These are phyloP conservation scores for Falcaria lacertinaria DNA, from an alignment of 2,888 invertebrate species.

Conservation along the genomic window DNA sequence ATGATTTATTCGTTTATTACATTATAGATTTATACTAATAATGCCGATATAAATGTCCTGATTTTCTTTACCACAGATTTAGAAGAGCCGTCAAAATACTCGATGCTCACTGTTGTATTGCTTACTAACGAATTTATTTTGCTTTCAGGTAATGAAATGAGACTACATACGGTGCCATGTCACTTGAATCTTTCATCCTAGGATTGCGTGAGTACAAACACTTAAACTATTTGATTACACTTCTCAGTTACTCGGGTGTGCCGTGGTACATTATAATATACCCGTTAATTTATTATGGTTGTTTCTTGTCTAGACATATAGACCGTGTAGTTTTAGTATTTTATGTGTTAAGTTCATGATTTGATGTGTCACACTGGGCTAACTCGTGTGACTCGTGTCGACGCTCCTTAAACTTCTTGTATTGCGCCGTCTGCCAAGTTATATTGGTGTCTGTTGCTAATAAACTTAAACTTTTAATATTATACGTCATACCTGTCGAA, in stretches of 20 bases:
- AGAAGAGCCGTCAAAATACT: no score
- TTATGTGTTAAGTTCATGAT: constrained; percentile 23
- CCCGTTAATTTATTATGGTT: constrained; percentile 5
- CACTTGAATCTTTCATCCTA: no score
- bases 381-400: constrained; percentile 20
- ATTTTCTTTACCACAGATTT: no score
- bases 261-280: constrained; percentile 12
- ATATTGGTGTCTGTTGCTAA: neutral
- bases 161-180: no score
- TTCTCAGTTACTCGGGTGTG: constrained; percentile 6
- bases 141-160: constrained; percentile 21
- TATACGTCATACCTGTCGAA: no score
- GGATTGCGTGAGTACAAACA: constrained; percentile 22
- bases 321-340: constrained; percentile 4
- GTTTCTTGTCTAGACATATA: constrained; percentile 13
- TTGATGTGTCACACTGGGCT: constrained; percentile 18
- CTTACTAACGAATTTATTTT: neutral
- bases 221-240: no score
- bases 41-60: no score
- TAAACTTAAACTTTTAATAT: neutral
- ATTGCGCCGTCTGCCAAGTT: constrained; percentile 7
- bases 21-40: no score
- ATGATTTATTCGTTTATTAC: no score
- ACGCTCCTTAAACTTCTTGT: constrained; percentile 6
- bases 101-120: no score